A percentile compares a stretch with the other conserved stretches of the same genome.
phyloP scores from a whole-genome alignment of 2,113 vertebrate species.

The Lepus europaeus region DNA sequence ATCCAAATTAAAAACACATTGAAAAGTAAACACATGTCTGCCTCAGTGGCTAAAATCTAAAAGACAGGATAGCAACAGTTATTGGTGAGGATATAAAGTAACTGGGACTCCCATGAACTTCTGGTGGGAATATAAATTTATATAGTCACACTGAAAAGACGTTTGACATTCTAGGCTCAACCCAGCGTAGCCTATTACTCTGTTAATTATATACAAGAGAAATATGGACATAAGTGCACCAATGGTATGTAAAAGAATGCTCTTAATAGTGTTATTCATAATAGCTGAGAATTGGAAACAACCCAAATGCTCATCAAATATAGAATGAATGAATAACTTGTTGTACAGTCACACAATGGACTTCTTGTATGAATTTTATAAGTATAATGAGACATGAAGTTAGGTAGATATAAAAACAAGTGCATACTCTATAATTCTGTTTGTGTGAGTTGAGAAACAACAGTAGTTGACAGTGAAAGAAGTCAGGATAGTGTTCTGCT shows the following conservation, averaged over 20 bases:
- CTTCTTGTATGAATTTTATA: constrained; percentile 31
- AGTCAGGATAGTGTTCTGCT: not conserved
- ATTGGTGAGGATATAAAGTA: not conserved
- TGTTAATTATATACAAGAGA: constrained; percentile 36
- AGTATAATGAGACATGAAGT: constrained; percentile 20
- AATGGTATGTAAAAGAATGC: not conserved
- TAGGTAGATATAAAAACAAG: constrained; percentile 42
- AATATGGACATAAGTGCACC: constrained; percentile 29
- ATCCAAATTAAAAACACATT: constrained; percentile 30
- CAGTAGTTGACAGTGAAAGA: not conserved
- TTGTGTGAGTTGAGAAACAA: constrained; percentile 31
- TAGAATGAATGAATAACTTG: constrained; percentile 54
- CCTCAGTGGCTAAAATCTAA: constrained; percentile 41
- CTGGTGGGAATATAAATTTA: not conserved
- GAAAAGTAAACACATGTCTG: not conserved
- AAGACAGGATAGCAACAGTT: not conserved
- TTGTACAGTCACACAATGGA: constrained; percentile 54
- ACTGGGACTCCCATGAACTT: not conserved
- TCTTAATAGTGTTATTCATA: constrained; percentile 17
- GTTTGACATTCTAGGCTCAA: constrained; percentile 28
- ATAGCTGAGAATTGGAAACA: constrained; percentile 24
- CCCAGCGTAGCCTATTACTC: not conserved
- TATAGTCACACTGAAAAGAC: not conserved
- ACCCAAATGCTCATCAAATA: not conserved
- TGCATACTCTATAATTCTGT: not conserved